Percentiles rank a stretch among this genome's conserved stretches.
These are phyloP conservation scores for Platycercus adscitus DNA, from an alignment of 2,113 vertebrate species.

Conservation along the genomic window DNA sequence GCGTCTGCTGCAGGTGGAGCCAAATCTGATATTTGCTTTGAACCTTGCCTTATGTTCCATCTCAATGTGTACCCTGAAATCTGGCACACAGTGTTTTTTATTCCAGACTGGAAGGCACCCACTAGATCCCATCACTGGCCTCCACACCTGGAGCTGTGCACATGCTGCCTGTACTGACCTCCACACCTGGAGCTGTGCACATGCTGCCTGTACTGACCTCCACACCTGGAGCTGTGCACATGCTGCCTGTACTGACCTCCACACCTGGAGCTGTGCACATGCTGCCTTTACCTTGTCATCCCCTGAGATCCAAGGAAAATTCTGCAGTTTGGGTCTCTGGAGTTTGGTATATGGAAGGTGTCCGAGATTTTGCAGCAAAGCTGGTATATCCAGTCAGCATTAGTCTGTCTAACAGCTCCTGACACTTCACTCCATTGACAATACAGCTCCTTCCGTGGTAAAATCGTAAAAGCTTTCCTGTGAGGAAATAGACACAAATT, in stretches of 20 bases:
- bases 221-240: not conserved
- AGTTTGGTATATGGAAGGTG: not conserved
- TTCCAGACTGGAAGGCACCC: not conserved
- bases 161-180: not conserved
- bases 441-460: not conserved
- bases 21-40: not conserved
- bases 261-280: not conserved
- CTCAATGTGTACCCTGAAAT: not conserved
- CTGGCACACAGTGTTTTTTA: not conserved
- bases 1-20: not conserved
- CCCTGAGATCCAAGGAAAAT: not conserved
- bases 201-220: not conserved
- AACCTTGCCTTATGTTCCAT: not conserved
- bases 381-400: not conserved
- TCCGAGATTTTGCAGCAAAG: not conserved
- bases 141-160: not conserved
- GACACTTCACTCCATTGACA: not conserved
- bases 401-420: not conserved
- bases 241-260: not conserved
- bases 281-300: not conserved
- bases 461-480: not conserved
- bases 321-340: not conserved
- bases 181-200: no score
- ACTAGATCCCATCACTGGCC: not conserved
- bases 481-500: not conserved